Evolutionary conservation across 1,140 invertebrate species (phyloP), one percentile per base, ranked within the genome.

Genomic region (Sipha flava): DNA sequence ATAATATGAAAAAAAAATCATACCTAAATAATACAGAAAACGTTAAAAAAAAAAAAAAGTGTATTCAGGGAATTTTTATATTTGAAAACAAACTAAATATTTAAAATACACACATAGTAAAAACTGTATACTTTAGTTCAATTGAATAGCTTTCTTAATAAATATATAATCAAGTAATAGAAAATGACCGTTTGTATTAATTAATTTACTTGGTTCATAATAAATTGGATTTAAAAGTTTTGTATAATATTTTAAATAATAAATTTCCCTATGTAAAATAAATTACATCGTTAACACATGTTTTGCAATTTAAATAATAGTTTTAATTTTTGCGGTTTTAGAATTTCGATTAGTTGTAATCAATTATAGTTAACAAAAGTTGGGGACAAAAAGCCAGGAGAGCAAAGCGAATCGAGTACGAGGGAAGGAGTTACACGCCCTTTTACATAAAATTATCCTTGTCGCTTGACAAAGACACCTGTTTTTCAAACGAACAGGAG

Each of bases 311-410:
- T 66, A 40, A 66, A 23, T 37, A 68, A 45, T 18, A 29, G 45
- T 6, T 45, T 68, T 68, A 3, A 26, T 68, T 68, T 68, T 68
- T 45, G 66, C 7, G 66, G 66, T 68, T 68, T 59, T 45, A 45
- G 23, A 68, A 47, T 68, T 64, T 64, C 14, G 23, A 68, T 68
- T 45, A 45, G 23, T 64, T 18, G 16, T 68, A 68, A 68, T 45
- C 66, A 68, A 68, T 68, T 68, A 68, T 45, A 68, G 66, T 10
- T 45, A 40, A 68, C 45, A 68, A n/a, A 45, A 68, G 66, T 68
- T 23, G 23, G 21, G 21, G 26, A 45, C 21, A 68, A 68, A 68
- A 68, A 45, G 66, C 66, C 40, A 68, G 40, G 29, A 21, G 37
- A 45, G 23, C 66, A 29, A 10, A 45, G 40, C 66, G 40, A 68